Percentiles rank a stretch among this genome's conserved stretches.
Conservation (phyloP, 2,888 invertebrate species). For the Morpho helenor region DNA sequence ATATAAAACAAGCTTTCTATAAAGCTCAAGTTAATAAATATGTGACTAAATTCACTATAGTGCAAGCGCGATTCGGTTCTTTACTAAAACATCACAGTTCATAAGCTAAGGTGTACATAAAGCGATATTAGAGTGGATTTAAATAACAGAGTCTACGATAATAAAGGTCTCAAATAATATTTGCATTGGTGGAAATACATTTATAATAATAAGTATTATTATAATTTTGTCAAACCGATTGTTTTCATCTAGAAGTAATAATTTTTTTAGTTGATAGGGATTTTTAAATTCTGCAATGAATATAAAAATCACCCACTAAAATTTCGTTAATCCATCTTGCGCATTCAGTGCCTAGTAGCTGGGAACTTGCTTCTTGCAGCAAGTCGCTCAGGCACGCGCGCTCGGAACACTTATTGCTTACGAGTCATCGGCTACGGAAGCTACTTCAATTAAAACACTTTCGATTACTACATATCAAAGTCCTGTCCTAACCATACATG, state of each 20-base stretch:
- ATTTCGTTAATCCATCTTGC: constrained; percentile 55
- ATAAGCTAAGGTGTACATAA: constrained; percentile 61
- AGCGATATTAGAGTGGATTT: constrained; percentile 33
- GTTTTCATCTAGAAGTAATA: constrained; percentile 41
- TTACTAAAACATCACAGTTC: constrained; percentile 65
- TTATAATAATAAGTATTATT: too few species aligned
- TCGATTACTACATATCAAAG: constrained; percentile 3
- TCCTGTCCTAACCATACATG: constrained; percentile 42
- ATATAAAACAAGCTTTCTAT: constrained; percentile 38
- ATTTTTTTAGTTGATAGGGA: constrained; percentile 68
- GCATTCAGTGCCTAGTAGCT: constrained; percentile 59
- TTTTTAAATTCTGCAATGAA: constrained; percentile 65
- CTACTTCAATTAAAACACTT: not conserved
- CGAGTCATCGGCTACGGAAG: not conserved
- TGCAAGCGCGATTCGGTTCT: constrained; percentile 23
- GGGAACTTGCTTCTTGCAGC: constrained; percentile 72
- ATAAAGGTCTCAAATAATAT: not conserved
- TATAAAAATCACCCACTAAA: constrained; percentile 76
- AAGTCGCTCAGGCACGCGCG: constrained; percentile 72
- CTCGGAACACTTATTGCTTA: constrained; percentile 30
- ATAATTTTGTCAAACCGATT: too few species aligned
- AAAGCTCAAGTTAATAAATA: constrained; percentile 54
- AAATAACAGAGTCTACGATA: not conserved
- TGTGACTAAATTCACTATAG: constrained; percentile 42
- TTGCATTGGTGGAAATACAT: constrained; percentile 21